phyloP scores from a whole-genome alignment of 2,888 invertebrate genomes.

The Heliconius charithonia region DNA sequence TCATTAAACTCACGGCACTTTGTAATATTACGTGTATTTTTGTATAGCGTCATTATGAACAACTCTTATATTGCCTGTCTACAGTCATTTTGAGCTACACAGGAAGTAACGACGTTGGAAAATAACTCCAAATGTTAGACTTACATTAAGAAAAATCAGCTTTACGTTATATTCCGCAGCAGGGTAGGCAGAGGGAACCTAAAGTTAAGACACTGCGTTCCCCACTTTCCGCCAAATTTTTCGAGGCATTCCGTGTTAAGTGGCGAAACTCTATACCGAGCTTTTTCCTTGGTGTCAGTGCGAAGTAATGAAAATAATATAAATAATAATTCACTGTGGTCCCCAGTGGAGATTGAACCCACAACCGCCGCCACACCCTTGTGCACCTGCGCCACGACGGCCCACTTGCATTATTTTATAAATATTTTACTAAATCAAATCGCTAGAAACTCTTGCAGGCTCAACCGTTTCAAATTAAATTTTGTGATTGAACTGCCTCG shows the following conservation, averaged over 20 bases:
- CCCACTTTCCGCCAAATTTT: too few relatives aligned
- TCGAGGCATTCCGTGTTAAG: too few relatives aligned
- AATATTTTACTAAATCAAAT: conserved; percentile 39
- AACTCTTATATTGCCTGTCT: conserved; percentile 10
- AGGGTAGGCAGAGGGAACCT: too few relatives aligned
- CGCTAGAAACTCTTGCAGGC: conserved; percentile 43
- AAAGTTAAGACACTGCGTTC: too few relatives aligned
- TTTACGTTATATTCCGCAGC: too few relatives aligned
- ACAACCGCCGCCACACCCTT: too few relatives aligned
- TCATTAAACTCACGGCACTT: conserved; percentile 20
- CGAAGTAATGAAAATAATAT: too few relatives aligned
- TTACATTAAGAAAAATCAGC: conserved; percentile 25
- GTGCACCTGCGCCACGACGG: too few relatives aligned
- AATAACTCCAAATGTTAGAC: conserved; percentile 23
- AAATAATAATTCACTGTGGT: too few relatives aligned
- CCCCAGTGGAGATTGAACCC: too few relatives aligned
- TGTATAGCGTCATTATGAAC: neutral
- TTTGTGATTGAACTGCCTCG: conserved; percentile 47
- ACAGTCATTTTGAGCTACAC: neutral
- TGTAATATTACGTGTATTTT: conserved; percentile 10
- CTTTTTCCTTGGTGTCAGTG: too few relatives aligned
- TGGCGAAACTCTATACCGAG: too few relatives aligned
- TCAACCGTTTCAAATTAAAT: conserved; percentile 46
- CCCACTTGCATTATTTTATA: conserved; percentile 40
- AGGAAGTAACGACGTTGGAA: neutral